Evolutionary conservation across 2,888 invertebrate genomes (phyloP).

Genomic region (Orthosia gracilis): DNA sequence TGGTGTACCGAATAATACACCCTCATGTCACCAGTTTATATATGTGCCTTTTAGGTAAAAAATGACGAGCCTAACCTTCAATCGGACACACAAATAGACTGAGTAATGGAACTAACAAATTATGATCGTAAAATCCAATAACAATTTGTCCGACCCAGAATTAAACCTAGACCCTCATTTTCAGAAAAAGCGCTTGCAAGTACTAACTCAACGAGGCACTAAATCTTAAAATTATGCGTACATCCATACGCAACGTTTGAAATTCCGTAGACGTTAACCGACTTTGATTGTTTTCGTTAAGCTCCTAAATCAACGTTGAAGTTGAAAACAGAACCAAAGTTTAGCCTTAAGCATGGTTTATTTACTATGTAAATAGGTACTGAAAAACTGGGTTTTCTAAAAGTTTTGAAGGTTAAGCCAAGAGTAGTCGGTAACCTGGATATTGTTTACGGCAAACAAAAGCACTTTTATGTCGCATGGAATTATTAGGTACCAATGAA

Average conservation of each 20-base stretch:
- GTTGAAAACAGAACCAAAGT: conserved; percentile 25
- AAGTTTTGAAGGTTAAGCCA: not conserved
- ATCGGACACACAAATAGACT: no score
- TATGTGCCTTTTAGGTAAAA: no score
- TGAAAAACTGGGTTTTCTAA: not conserved
- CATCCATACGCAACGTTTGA: conserved; percentile 1
- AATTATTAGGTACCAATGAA: not conserved
- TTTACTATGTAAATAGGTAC: not conserved
- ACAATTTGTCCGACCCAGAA: no score
- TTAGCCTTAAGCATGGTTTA: conserved; percentile 17
- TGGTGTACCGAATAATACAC: no score
- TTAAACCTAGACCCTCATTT: not conserved
- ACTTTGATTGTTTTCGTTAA: conserved; percentile 12
- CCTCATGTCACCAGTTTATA: no score
- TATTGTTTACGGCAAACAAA: not conserved
- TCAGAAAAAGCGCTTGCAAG: not conserved
- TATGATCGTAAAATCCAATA: no score
- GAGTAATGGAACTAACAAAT: no score
- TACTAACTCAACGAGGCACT: not conserved
- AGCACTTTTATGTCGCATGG: not conserved
- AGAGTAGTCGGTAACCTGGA: no score
- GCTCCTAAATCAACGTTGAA: conserved; percentile 28
- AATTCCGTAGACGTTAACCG: not conserved
- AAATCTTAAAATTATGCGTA: not conserved
- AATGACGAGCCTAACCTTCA: no score